These are phyloP conservation scores for Buathra laborator DNA, from an alignment of 2,888 invertebrate species.

Conservation along the genomic window DNA sequence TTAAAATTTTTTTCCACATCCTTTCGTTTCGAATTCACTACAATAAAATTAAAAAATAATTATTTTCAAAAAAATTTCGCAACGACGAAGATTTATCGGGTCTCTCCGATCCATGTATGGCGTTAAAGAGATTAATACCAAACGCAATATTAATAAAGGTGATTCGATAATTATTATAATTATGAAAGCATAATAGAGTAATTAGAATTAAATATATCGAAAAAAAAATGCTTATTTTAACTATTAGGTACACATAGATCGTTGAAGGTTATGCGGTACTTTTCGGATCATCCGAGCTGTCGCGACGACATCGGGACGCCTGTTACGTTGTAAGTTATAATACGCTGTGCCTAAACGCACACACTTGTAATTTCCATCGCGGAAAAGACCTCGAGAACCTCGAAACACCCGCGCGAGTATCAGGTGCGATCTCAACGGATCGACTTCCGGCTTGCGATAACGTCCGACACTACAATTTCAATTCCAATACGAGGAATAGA, in stretches of 20 bases:
- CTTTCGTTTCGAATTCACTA: too few relatives aligned
- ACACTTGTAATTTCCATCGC: background rate
- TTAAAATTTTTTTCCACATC: too few relatives aligned
- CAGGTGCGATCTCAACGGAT: conserved; percentile 31
- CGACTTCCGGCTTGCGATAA: conserved; percentile 26
- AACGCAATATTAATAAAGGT: too few relatives aligned
- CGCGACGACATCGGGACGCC: background rate
- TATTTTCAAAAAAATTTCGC: too few relatives aligned
- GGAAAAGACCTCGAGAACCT: conserved; percentile 4
- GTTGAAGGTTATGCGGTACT: background rate
- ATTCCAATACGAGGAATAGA: background rate
- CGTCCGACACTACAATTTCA: background rate
- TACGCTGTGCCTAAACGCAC: background rate
- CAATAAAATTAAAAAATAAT: too few relatives aligned
- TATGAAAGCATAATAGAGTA: background rate
- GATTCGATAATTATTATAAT: too few relatives aligned
- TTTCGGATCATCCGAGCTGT: background rate
- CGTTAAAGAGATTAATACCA: too few relatives aligned
- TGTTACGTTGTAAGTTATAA: background rate
- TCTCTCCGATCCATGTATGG: too few relatives aligned
- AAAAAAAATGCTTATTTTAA: too few relatives aligned
- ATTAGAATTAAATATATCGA: background rate
- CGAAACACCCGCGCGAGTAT: background rate
- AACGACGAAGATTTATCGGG: too few relatives aligned
- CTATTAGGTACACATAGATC: background rate